Base-by-base conservation (phyloP, 2,113 vertebrate species). In the Colius striatus region DNA sequence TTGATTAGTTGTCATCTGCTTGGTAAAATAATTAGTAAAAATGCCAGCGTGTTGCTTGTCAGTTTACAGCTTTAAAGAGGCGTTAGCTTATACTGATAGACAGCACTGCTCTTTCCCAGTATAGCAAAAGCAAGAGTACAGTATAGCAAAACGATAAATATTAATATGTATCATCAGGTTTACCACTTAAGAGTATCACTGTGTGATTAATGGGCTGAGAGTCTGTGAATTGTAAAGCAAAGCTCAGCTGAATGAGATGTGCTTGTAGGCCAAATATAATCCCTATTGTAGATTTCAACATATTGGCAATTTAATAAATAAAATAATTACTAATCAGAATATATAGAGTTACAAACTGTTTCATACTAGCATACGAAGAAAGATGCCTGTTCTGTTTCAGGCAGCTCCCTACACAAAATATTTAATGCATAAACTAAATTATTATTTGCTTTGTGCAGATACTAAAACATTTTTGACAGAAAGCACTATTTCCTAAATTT, bases 21-120 rank as follows among this genome's bases (percentile, higher is more conserved):
- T 84, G 62, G 87, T 93, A 90, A 91, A 96, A 90, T 95, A 92
- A 97, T 93, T 89, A 90, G 87, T 91, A 89, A 96, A 93, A 92
- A 92, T 72, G 45, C 30, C 63, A 94, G 75, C 73, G 73, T 65
- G 96, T 74, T 53, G 84, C 84, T 91, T 95, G 94, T 94, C 83
- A 95, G 92, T 94, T 95, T 94, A 78, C 63, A 92, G 85, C 60
- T 95, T 94, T 87, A 90, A 92, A 89, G 92, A 95, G 76, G 73
- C 91, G 71, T 91, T 96, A 97, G 63, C 73, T 93, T 58, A 87
- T 50, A 70, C 65, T 91, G 82, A 96, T 47, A 96, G 92, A 96
- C 72, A 92, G 87, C 29, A 87, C 21, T 92, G 92, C 85, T 96
- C 96, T 94, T 95, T 94, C 84, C 43, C 74, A 96, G 84, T 72